A percentile compares a stretch with the other conserved stretches of the same genome.
phyloP scores from a whole-genome alignment of 2,797 vertebrate genomes.

The Acipenser oxyrinchus region DNA sequence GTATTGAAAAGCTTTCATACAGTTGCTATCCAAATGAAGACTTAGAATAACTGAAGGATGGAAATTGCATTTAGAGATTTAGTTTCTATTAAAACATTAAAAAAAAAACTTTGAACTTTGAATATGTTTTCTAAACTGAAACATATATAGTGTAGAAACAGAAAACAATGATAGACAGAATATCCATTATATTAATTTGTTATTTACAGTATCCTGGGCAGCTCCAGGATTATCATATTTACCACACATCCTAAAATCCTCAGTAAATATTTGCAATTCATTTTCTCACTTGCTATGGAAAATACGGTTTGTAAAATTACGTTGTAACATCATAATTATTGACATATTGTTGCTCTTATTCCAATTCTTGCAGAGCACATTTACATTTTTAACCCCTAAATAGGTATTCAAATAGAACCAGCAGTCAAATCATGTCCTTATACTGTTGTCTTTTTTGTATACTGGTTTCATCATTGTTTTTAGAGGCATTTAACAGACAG shows the following conservation, averaged over 20 bases:
- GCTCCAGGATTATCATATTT: slow-evolving; percentile 55
- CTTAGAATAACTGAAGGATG: background rate
- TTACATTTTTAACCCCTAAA: no score
- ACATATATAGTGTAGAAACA: background rate
- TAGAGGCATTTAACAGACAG: no score
- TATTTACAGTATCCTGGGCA: slow-evolving; percentile 51
- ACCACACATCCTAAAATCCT: slow-evolving; percentile 62
- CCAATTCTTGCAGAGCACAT: no score
- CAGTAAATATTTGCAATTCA: slow-evolving; percentile 69
- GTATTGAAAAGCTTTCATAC: slow-evolving; percentile 5
- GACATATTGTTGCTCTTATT: no score
- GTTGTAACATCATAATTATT: slow-evolving; percentile 33
- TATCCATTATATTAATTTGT: slow-evolving; percentile 56
- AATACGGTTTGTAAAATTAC: slow-evolving; percentile 64
- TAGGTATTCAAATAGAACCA: no score
- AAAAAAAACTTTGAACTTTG: no score
- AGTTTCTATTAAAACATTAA: background rate
- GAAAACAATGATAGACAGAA: slow-evolving; percentile 42
- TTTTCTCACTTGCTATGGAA: slow-evolving; percentile 33
- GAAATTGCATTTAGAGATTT: slow-evolving; percentile 14
- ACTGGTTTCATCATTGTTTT: no score
- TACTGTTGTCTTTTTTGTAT: no score
- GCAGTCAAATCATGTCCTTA: no score
- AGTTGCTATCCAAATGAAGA: no score
- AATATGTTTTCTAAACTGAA: background rate